Evolutionary conservation across 2,888 invertebrate species (phyloP), one percentile per base, ranked within the genome.

Genomic region (Theristus sp.): DNA sequence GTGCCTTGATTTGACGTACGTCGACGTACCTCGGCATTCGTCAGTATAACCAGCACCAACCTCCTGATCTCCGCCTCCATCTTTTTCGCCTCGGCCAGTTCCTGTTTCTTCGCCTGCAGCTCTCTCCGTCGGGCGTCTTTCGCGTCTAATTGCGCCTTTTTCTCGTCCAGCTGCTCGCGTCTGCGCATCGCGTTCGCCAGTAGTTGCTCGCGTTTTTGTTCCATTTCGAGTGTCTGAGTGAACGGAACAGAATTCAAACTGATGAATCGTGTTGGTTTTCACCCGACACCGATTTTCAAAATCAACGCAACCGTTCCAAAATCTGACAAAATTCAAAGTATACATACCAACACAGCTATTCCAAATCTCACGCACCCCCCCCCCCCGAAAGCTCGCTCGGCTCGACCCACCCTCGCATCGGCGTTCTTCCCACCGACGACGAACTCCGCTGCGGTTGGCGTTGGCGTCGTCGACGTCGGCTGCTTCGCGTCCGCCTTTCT

Each of bases 181-280:
- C 59, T 29, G 1, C 54, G 46, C 31, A 59, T 24, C 2, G 38
- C 31, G 31, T 25, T 30, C 24, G 30, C 57, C 49, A 55, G 47
- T 31, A 60, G 53, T 26, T 57, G 49, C 27, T 57, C 29, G 28
- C 47, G 53, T 24, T 52, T 28, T 53, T 57, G 57, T 47, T 60
- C 29, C 52, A 49, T 57, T 24, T 60, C 60, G 26, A 24, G 22
- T 22, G 46, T 55, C 55, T 54, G 46, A n/a, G n/a, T n/a, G n/a
- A n/a, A n/a, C n/a, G n/a, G n/a, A n/a, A n/a, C n/a, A n/a, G 13
- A 52, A 6, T 1, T 20, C 2, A 2, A 22, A 49, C 47, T 20
- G 58, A 22, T 22, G n/a, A n/a, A 3, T 22, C n/a, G n/a, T n/a
- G n/a, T n/a, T n/a, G n/a, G n/a, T n/a, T n/a, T n/a, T n/a, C n/a